A percentile compares a stretch with the other conserved stretches of the same genome.
Conservation (phyloP, 2,113 vertebrate genomes). For the Eulemur macaco region DNA sequence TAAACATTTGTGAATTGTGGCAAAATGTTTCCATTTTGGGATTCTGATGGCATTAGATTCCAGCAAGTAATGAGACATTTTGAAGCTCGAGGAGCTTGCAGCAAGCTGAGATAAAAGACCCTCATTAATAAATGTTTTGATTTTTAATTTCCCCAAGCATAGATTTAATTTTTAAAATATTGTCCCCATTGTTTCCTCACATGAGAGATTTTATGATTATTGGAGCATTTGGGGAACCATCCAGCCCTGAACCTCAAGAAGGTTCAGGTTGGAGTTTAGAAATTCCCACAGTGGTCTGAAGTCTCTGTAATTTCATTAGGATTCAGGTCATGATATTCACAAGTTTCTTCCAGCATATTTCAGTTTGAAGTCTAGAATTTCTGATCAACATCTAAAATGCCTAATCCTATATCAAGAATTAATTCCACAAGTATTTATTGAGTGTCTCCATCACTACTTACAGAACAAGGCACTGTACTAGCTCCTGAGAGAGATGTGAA, state of each 20-base stretch:
- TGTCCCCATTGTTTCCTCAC: background rate
- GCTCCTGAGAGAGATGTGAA: background rate
- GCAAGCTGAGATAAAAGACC: constrained; percentile 2
- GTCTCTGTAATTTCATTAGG: background rate
- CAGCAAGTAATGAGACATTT: background rate
- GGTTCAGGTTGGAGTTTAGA: background rate
- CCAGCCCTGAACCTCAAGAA: background rate
- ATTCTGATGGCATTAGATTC: background rate
- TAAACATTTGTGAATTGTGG: background rate
- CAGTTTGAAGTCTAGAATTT: background rate
- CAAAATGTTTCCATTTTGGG: background rate
- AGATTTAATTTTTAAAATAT: constrained; percentile 20
- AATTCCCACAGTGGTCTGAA: background rate
- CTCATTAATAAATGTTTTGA: constrained; percentile 16
- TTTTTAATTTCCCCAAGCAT: constrained; percentile 21
- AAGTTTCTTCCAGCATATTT: background rate
- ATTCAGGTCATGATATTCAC: background rate
- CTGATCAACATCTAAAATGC: background rate
- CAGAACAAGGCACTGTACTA: background rate
- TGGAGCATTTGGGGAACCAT: background rate
- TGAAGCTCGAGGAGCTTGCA: background rate
- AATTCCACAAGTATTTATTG: background rate
- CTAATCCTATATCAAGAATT: background rate
- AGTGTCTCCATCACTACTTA: background rate
- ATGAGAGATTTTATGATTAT: background rate